Conservation (phyloP, 2,888 invertebrate species). For the Digitonthophagus gazella region DNA sequence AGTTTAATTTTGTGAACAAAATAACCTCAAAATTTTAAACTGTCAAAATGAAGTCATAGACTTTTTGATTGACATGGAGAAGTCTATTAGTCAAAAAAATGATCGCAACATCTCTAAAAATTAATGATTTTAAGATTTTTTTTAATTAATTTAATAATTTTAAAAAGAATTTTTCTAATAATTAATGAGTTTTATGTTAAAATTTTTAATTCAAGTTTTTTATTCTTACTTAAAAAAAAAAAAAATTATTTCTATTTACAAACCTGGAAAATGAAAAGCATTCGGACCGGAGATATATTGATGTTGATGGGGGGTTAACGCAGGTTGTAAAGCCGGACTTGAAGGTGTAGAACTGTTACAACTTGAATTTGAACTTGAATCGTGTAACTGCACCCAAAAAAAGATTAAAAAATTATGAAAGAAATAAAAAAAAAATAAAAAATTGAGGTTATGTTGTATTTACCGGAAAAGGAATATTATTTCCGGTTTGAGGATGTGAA, state of each 20-base stretch:
- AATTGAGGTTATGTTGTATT: conserved; percentile 26
- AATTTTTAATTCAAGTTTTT: too few relatives aligned
- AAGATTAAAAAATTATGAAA: too few relatives aligned
- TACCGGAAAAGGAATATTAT: conserved; percentile 60
- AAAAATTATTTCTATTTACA: background rate
- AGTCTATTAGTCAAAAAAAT: too few relatives aligned
- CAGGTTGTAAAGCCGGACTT: conserved; percentile 72
- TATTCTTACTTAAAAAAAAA: background rate
- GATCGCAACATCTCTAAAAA: too few relatives aligned
- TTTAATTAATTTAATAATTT: too few relatives aligned
- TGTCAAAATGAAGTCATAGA: too few relatives aligned
- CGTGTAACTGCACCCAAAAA: conserved; percentile 60
- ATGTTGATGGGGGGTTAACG: conserved; percentile 47
- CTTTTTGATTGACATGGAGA: too few relatives aligned
- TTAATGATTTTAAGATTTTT: too few relatives aligned
- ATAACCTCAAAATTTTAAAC: too few relatives aligned
- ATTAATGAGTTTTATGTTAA: too few relatives aligned
- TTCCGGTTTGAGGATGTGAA: conserved; percentile 57
- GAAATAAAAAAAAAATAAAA: conserved; percentile 5
- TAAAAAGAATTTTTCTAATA: too few relatives aligned
- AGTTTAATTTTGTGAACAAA: too few relatives aligned
- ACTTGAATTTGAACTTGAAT: conserved; percentile 92
- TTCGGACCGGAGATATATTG: conserved; percentile 43
- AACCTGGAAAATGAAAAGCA: conserved; percentile 40
- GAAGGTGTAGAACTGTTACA: conserved; percentile 96